phyloP scores from a whole-genome alignment of 2,888 invertebrate genomes.

The Morinoia aosen region DNA sequence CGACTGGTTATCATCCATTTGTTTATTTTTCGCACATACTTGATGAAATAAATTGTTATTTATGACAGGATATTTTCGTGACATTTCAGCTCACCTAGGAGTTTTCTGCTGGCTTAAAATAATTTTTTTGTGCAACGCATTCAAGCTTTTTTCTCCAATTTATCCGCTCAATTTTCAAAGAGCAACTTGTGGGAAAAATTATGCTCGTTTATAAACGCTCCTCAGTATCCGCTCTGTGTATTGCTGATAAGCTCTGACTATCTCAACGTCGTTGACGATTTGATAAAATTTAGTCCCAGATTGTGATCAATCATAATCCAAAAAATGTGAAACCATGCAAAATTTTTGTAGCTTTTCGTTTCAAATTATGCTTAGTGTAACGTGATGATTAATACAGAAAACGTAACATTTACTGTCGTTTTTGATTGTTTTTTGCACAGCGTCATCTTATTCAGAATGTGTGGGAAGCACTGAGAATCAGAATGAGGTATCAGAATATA shows the following conservation, averaged over 20 bases:
- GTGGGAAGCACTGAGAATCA: not conserved
- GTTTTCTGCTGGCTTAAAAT: too few relatives aligned
- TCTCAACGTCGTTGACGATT: too few relatives aligned
- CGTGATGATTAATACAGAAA: not conserved
- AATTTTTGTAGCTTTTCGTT: not conserved
- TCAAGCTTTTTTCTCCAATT: not conserved
- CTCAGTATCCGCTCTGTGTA: not conserved
- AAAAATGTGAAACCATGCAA: not conserved
- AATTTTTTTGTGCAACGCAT: not conserved
- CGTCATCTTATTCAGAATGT: not conserved
- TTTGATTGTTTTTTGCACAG: not conserved
- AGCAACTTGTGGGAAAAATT: not conserved
- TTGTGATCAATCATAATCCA: not conserved
- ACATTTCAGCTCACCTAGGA: too few relatives aligned
- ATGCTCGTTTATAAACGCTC: not conserved
- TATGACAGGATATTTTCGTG: not conserved
- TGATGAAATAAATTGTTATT: not conserved
- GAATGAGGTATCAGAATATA: not conserved
- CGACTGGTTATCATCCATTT: not conserved
- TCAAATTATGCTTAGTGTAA: not conserved
- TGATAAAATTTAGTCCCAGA: too few relatives aligned
- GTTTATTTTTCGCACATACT: not conserved
- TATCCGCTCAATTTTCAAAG: not conserved
- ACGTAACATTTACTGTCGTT: not conserved
- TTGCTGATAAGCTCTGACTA: too few relatives aligned